Base-by-base conservation (phyloP, 1,140 invertebrate species). In the Orussus abietinus region DNA sequence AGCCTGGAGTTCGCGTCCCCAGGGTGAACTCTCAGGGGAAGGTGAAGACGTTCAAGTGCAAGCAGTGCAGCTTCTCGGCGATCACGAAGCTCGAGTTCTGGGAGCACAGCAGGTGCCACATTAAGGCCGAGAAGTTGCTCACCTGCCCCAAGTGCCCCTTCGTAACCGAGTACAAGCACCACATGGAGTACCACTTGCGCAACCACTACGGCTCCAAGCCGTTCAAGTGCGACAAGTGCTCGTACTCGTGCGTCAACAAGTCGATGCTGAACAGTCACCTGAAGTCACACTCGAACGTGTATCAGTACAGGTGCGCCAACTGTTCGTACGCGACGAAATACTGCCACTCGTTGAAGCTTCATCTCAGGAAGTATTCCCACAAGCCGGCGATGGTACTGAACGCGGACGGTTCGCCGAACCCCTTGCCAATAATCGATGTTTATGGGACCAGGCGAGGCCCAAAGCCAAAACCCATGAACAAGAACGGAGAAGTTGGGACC, bases 181-280 rank as follows among this genome's bases (percentile, higher is more conserved):
- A 99, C 57, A 69, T 99, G 9, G 95, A 98, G 57, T 99, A 99
- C 60, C 97, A 98, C 66, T 77, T 97, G 53, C 77, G 92, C 5
- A 98, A 98, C 64, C 97, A 99, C 66, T 82, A 86, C 52, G 92
- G 93, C 5, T 89, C 87, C 0, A 99, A 99, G 59, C 96, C 96
- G 0, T 99, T 93, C 75, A 92, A 95, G 61, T 99, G 97, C 67
- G 75, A 80, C 34, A 87, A 95, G 54, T 97, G 93, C 69, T 78
- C 80, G 9, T 98, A 97, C 59, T 81, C 84, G 0, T 99, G 96
- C 62, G 96, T 99, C 3, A 99, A 98, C 72, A 98, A 99, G 64
- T 98, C 95, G 0, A 99, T 99, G 97, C 76, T 99, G 7, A 98
- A 97, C 63, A 96, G 92, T 0, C 97, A 99, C 59, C 80, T 97